A percentile compares a stretch with the other conserved stretches of the same genome.
These are phyloP conservation scores for Akabosia matsudoensis DNA, from an alignment of 1,140 invertebrate species.

Conservation along the genomic window DNA sequence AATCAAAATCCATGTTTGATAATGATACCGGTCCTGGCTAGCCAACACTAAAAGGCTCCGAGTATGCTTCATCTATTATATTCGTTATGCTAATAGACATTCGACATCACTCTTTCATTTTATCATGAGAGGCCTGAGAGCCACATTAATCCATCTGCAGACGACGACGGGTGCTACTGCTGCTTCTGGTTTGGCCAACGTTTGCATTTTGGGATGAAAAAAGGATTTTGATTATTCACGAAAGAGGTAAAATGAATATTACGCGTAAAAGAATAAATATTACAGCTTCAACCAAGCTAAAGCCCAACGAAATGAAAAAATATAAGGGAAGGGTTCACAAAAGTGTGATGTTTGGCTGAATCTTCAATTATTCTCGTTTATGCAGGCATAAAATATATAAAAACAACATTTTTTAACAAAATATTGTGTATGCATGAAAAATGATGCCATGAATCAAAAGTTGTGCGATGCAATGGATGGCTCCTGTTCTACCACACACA, in stretches of 20 bases:
- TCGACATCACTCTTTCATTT: too few species aligned
- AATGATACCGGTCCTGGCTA: too few species aligned
- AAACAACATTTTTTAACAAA: neutral
- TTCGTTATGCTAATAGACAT: too few species aligned
- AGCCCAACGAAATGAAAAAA: too few species aligned
- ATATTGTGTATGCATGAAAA: conserved; percentile 6
- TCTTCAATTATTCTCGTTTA: too few species aligned
- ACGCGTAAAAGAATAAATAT: neutral
- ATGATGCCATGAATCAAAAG: neutral
- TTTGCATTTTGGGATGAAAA: neutral
- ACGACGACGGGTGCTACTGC: neutral
- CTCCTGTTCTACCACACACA: neutral
- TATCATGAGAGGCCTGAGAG: too few species aligned
- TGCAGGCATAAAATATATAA: neutral
- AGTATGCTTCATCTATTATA: too few species aligned
- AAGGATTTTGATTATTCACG: conserved; percentile 15
- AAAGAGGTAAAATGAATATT: conserved; percentile 15
- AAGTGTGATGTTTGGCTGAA: too few species aligned
- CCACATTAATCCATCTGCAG: conserved; percentile 9
- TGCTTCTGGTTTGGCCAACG: neutral
- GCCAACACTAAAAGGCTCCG: too few species aligned
- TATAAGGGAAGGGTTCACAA: too few species aligned
- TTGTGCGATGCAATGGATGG: neutral
- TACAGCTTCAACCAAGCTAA: too few species aligned
- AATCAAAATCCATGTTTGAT: too few species aligned